phyloP scores from a whole-genome alignment of 2,113 vertebrate species.

The Oreotrochilus melanogaster region DNA sequence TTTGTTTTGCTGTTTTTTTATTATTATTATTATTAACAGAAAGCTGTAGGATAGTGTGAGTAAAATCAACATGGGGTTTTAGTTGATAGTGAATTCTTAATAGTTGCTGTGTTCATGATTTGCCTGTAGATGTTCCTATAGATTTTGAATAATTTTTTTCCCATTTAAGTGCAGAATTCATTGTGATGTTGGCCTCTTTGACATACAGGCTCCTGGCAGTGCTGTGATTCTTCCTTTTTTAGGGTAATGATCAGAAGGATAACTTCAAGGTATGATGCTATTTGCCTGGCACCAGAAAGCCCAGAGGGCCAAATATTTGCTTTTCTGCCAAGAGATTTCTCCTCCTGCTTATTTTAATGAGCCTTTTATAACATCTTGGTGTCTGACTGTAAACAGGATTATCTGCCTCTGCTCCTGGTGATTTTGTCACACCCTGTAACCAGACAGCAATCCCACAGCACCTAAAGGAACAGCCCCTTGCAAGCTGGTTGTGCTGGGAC shows the following conservation, averaged over 20 bases:
- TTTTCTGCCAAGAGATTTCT: constrained; percentile 26
- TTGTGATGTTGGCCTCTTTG: background rate
- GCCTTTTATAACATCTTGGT: constrained; percentile 14
- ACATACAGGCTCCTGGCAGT: background rate
- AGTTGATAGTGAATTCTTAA: background rate
- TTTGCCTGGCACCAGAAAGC: constrained; percentile 10
- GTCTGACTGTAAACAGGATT: background rate
- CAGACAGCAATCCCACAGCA: background rate
- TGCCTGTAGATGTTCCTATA: background rate
- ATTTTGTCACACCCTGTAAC: background rate
- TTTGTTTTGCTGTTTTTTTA: background rate
- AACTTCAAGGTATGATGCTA: background rate
- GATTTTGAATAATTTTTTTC: background rate
- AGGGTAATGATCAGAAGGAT: background rate
- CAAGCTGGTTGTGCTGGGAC: background rate
- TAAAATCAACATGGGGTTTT: background rate
- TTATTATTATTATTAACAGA: background rate
- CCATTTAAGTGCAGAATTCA: background rate
- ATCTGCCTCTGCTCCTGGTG: background rate
- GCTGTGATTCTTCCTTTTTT: background rate
- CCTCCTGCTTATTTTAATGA: constrained; percentile 21
- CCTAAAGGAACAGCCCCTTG: background rate
- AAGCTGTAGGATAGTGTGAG: background rate
- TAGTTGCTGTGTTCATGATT: background rate
- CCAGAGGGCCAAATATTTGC: constrained; percentile 30